phyloP scores from a whole-genome alignment of 2,888 invertebrate genomes.

The Ypsolopha sequella region DNA sequence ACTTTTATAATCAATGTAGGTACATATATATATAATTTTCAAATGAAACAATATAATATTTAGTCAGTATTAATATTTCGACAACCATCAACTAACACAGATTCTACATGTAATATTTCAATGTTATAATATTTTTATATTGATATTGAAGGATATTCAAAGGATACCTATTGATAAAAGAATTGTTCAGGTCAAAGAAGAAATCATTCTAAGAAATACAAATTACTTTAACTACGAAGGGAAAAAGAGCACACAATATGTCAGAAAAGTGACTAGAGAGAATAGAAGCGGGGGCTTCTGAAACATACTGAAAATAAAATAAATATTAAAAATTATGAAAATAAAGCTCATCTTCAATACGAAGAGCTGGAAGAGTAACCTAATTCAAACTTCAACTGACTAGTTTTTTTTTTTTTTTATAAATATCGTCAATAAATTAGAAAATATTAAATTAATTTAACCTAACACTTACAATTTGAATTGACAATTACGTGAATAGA shows the following conservation, averaged over 20 bases:
- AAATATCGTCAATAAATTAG: conserved; percentile 36
- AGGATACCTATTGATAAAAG: not conserved
- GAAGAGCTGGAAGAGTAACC: conserved; percentile 41
- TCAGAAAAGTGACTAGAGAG: conserved; percentile 5
- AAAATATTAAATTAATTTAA: conserved; percentile 39
- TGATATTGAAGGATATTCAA: conserved; percentile 10
- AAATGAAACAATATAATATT: conserved; percentile 34
- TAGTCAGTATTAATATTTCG: conserved; percentile 28
- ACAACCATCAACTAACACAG: conserved; percentile 46
- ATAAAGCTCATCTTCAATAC: conserved; percentile 31
- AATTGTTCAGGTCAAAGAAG: not conserved
- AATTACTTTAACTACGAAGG: not conserved
- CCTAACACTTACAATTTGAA: conserved; percentile 17
- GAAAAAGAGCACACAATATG: not conserved
- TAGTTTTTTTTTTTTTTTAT: conserved; percentile 58
- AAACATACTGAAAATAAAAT: not conserved
- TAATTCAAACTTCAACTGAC: conserved; percentile 54
- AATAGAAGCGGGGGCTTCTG: not conserved
- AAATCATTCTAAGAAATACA: not conserved
- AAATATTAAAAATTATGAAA: conserved; percentile 11
- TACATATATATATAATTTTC: conserved; percentile 19
- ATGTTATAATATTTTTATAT: conserved; percentile 18
- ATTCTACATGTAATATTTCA: conserved; percentile 29
- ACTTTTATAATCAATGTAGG: conserved; percentile 11
- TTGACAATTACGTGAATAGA: not conserved